These are phyloP conservation scores for Rhinolophus ferrumequinum DNA, from an alignment of 2,113 vertebrate genomes.

Conservation along the genomic window DNA sequence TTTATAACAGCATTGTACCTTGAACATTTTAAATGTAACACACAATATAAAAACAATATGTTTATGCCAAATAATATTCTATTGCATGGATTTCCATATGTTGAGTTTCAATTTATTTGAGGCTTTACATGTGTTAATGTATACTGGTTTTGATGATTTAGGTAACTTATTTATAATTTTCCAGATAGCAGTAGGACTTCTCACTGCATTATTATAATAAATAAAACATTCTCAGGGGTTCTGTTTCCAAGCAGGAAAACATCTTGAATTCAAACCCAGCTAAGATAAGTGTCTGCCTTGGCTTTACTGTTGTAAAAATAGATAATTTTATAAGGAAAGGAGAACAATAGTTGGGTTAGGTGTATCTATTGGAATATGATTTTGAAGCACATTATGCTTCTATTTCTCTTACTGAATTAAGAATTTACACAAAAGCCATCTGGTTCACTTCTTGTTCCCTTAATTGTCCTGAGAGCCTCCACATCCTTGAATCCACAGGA, in stretches of 20 bases:
- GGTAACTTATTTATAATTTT: not conserved
- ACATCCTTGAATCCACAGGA: not conserved
- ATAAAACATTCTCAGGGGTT: not conserved
- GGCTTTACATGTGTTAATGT: not conserved
- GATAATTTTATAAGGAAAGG: not conserved
- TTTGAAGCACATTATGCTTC: not conserved
- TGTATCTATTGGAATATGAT: not conserved
- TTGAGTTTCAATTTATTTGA: slow-evolving; percentile 28
- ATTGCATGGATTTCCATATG: not conserved
- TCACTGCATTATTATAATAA: not conserved
- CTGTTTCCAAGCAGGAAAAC: not conserved
- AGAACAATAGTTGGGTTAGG: not conserved
- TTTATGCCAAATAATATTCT: not conserved
- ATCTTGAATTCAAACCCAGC: not conserved
- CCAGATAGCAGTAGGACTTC: not conserved
- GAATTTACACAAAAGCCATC: not conserved
- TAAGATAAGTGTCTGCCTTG: not conserved
- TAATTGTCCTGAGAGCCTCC: not conserved
- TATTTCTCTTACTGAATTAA: not conserved
- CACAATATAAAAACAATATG: not conserved
- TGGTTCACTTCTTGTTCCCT: not conserved
- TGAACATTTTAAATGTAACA: not conserved
- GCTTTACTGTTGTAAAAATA: not conserved
- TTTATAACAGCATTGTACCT: not conserved
- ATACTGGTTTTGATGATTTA: not conserved